Evolutionary conservation across 2,113 vertebrate genomes (phyloP).

Genomic region (Actenoides hombroni): DNA sequence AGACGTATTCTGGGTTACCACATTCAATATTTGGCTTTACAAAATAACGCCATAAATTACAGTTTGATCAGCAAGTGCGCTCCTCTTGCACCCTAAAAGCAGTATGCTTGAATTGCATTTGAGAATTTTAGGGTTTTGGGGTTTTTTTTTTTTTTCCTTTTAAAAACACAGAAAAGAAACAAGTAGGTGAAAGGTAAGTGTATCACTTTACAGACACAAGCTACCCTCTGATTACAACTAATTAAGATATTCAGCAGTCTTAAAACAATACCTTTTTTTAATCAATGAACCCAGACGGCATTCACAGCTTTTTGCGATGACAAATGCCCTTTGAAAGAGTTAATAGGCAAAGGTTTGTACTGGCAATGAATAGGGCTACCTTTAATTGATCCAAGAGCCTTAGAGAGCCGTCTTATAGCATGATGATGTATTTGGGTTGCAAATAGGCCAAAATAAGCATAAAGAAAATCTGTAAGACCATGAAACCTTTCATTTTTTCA

Average conservation of each 20-base stretch:
- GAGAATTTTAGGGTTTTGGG: background rate
- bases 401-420: slow-evolving; percentile 19
- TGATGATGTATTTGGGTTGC: slow-evolving; percentile 61
- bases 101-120: background rate
- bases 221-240: slow-evolving; percentile 23
- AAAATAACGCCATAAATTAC: background rate
- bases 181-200: slow-evolving; percentile 23
- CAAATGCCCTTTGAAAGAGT: slow-evolving; percentile 66
- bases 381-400: slow-evolving; percentile 67
- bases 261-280: slow-evolving; percentile 59
- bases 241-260: slow-evolving; percentile 43
- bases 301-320: slow-evolving; percentile 50
- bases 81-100: background rate
- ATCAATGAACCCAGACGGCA: slow-evolving; percentile 55
- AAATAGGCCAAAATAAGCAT: slow-evolving; percentile 60
- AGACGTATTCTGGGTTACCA: background rate
- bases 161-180: background rate
- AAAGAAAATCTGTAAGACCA: slow-evolving; percentile 63
- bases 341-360: slow-evolving; percentile 67
- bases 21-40: background rate
- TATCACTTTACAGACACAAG: slow-evolving; percentile 21
- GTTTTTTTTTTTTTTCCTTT: background rate
- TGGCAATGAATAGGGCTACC: slow-evolving; percentile 59
- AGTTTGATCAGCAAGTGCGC: background rate
- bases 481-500: slow-evolving; percentile 64